Percentiles rank a stretch among this genome's conserved stretches.
These are phyloP conservation scores for Ostrea denselamellosa DNA, from an alignment of 1,140 invertebrate species.

Conservation along the genomic window DNA sequence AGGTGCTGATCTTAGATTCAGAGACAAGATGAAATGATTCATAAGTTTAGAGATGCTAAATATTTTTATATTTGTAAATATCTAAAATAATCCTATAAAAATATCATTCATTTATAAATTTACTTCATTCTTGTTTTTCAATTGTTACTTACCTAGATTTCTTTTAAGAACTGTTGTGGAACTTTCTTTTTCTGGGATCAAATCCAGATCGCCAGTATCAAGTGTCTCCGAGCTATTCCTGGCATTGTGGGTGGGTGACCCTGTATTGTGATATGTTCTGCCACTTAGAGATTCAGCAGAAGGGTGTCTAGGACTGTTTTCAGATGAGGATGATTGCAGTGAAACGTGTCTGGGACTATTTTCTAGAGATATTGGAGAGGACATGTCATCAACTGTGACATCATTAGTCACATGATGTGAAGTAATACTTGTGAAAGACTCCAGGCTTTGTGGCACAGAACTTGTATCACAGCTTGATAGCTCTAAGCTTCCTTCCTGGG, in stretches of 20 bases:
- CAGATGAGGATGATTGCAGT: neutral
- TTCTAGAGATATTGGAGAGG: neutral
- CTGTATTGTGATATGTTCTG: neutral
- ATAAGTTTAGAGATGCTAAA: neutral
- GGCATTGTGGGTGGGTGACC: neutral
- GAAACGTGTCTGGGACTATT: neutral
- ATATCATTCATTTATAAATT: neutral
- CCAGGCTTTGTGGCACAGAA: neutral
- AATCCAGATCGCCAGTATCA: neutral
- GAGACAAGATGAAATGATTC: too few relatives aligned
- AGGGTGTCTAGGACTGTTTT: neutral
- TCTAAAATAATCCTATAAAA: neutral
- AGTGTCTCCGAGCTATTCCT: neutral
- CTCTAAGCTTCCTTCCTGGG: neutral
- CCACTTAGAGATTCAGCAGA: neutral
- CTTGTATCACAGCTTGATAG: conserved; percentile 6
- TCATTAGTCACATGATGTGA: neutral
- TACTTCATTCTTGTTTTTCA: too few relatives aligned
- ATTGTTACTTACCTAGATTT: neutral
- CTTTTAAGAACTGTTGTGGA: neutral
- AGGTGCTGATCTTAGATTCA: too few relatives aligned
- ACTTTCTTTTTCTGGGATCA: conserved; percentile 12
- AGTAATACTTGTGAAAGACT: neutral
- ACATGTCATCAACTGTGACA: neutral
- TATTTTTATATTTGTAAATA: neutral